A percentile compares a stretch with the other conserved stretches of the same genome.
Conservation (phyloP, 1,140 invertebrate genomes). For the Hycleus phaleratus region DNA sequence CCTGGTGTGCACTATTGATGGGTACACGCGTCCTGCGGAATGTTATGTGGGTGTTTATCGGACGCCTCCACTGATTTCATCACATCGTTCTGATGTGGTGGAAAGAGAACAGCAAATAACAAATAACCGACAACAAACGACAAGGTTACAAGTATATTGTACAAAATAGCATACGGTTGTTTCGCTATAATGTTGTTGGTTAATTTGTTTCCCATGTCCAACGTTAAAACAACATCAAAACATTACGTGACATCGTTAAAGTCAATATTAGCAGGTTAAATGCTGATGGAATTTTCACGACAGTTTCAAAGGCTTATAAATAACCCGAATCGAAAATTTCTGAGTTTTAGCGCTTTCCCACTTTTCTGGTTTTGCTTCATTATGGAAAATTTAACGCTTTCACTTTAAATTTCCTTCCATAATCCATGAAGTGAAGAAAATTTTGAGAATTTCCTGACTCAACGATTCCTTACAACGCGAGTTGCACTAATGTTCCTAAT, state of each 20-base stretch:
- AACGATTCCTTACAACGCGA: no score
- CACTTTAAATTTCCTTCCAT: no score
- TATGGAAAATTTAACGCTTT: no score
- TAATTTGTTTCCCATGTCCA: conserved; percentile 10
- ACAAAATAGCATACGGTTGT: conserved; percentile 9
- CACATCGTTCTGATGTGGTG: no score
- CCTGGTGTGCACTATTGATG: conserved; percentile 24
- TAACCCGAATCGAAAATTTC: no score
- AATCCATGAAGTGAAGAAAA: no score
- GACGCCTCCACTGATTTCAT: conserved; percentile 10
- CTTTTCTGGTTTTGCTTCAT: no score
- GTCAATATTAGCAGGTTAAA: conserved; percentile 8
- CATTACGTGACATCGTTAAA: conserved; percentile 11
- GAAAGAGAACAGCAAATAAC: not conserved
- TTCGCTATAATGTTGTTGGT: not conserved
- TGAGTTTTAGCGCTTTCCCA: no score
- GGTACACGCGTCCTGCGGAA: conserved; percentile 22
- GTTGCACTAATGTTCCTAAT: no score
- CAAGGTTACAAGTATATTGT: conserved; percentile 6
- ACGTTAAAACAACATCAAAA: conserved; percentile 1
- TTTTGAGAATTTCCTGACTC: no score
- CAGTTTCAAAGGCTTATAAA: no score
- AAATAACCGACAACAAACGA: not conserved
- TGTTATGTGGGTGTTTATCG: conserved; percentile 10
- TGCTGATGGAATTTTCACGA: no score